A percentile compares a stretch with the other conserved stretches of the same genome.
Evolutionary conservation across 2,888 invertebrate species (phyloP).

Genomic region (Agrenia bidenticulata): DNA sequence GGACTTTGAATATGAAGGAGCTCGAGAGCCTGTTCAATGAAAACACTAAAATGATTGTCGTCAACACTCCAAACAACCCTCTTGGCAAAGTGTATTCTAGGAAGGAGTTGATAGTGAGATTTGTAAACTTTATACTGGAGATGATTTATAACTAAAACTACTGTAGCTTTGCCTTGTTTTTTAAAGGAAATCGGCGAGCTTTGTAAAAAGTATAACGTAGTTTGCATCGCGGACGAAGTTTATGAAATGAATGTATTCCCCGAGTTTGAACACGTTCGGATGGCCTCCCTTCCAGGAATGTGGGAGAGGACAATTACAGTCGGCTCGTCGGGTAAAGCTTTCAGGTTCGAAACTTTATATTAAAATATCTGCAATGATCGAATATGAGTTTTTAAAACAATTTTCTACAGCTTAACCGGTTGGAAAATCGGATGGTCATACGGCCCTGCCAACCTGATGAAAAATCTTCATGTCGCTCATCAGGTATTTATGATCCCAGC

Average conservation of each 20-base stretch:
- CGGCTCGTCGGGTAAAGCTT: constrained; percentile 64
- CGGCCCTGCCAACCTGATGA: constrained; percentile 60
- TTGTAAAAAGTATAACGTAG: constrained; percentile 86
- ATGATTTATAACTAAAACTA: constrained; percentile 1
- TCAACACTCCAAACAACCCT: constrained; percentile 98
- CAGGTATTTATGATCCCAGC: constrained; percentile 56
- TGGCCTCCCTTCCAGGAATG: constrained; percentile 71
- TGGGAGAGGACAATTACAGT: constrained; percentile 65
- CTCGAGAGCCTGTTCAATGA: constrained; percentile 75
- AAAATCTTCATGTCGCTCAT: constrained; percentile 59
- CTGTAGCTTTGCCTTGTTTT: background rate
- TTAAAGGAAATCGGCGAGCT: constrained; percentile 76
- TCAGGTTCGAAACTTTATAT: constrained; percentile 34
- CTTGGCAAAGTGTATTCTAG: constrained; percentile 83
- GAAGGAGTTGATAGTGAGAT: constrained; percentile 60
- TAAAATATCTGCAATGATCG: background rate
- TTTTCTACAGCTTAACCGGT: constrained; percentile 61
- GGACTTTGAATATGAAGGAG: constrained; percentile 82
- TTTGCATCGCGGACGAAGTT: constrained; percentile 95
- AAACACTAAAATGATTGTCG: constrained; percentile 88
- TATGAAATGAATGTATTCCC: constrained; percentile 89
- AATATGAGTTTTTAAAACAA: background rate
- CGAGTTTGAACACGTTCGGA: constrained; percentile 79
- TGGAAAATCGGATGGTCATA: constrained; percentile 64
- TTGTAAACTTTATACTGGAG: background rate